phyloP scores from a whole-genome alignment of 2,113 vertebrate species.

The Aegotheles bennettii region DNA sequence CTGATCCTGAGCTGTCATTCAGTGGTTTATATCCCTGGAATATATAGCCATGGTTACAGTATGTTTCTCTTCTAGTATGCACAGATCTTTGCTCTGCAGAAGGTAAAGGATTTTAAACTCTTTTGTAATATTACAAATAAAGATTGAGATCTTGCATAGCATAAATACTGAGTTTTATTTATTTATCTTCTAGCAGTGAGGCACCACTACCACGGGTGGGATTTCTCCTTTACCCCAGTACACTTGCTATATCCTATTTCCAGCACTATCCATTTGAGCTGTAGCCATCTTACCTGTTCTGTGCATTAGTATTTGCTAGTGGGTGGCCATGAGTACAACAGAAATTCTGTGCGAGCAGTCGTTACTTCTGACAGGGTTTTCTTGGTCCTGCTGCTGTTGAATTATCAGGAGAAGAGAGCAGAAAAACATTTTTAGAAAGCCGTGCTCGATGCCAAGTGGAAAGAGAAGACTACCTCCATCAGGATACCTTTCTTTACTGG shows the following conservation, averaged over 20 bases:
- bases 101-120: background rate
- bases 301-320: slow-evolving; percentile 15
- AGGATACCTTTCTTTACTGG: slow-evolving; percentile 9
- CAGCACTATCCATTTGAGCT: background rate
- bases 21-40: slow-evolving; percentile 2
- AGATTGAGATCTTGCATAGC: background rate
- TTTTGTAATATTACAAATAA: slow-evolving; percentile 1
- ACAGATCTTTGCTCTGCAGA: slow-evolving; percentile 17
- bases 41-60: slow-evolving; percentile 10
- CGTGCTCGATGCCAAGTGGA: slow-evolving; percentile 19
- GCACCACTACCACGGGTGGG: background rate
- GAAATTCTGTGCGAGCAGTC: slow-evolving; percentile 2
- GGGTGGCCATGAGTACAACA: background rate
- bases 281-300: background rate
- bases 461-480: slow-evolving; percentile 10
- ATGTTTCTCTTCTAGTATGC: background rate
- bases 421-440: slow-evolving; percentile 30
- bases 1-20: slow-evolving; percentile 41
- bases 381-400: background rate
- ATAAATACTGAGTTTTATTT: background rate
- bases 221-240: background rate
- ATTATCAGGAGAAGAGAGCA: slow-evolving; percentile 35
- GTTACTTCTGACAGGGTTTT: background rate
- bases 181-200: background rate
- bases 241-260: background rate